Evolutionary conservation across 2,888 invertebrate genomes (phyloP), one percentile per base, ranked within the genome.

Genomic region (Axea sp.): DNA sequence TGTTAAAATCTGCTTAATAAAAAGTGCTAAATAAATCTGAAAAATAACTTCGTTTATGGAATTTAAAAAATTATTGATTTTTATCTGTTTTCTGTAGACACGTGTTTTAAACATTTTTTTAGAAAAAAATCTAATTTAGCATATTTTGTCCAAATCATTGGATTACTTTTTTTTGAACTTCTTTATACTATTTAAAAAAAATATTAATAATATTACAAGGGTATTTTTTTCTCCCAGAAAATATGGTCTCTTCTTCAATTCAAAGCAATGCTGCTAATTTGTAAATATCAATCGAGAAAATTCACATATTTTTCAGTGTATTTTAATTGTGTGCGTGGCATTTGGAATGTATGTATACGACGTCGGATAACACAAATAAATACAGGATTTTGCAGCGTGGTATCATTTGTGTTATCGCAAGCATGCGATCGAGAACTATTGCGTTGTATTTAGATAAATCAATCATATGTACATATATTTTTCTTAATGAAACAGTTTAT

Each of bases 381-480:
- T 9, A 9, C 2, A 8, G 4, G 17, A 41, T 30, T 41, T 59
- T 41, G 19, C 33, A 31, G 6, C 8, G 24, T 5, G n/a, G 22
- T 41, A 24, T 43, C 30, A 14, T 69, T 60, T 45, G 60, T 51
- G 59, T 59, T 35, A 51, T 45, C 41, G 24, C 33, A 30, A 65
- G 59, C n/a, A n/a, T n/a, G 51, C 30, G 39, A 65, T 47, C 53
- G 59, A 8, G 53, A 45, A 49, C 9, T 22, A 55, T 73, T 73
- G 73, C 35, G 67, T 73, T 60, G 41, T 55, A 62, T 41, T 73
- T 67, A 73, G 60, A 67, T 60, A 67, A 67, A 60, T 60, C 60
- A 60, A 59, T 73, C 65, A 67, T 53, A 55, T 73, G 73, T 73
- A 73, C 39, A 73, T 73, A 73, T 73, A 73, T 73, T 73, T 73